Base-by-base conservation (phyloP, 2,797 vertebrate species). In the Enteromius radiatus region DNA sequence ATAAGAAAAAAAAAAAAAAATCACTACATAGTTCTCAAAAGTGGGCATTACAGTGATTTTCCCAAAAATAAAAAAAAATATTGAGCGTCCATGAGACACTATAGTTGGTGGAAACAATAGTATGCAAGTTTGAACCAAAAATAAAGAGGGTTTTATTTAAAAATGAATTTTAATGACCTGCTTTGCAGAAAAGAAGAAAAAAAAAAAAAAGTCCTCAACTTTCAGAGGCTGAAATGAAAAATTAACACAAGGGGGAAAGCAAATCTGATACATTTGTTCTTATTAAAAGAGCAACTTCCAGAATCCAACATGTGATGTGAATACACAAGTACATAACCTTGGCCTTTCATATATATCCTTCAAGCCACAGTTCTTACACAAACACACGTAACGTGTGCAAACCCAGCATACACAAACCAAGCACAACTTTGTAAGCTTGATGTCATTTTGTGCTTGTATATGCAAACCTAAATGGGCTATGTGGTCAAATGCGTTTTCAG, bases 361-460 rank as follows among this genome's bases (percentile, higher is more conserved):
- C 78, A 76, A 81, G 81, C 71, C 84, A 88, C 90, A 90, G 90
- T 91, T 91, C 86, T 89, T 90, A 88, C 88, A 90, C 75, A 82
- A 67, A 70, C 90, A 69, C 83, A 90, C 80, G 59, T 52, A 43
- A 85, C 84, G 87, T 87, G 78, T 23, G 54, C n/a, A 23, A 23
- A 23, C 88, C 86, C 87, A 54, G 87, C 83, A 83, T 80, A 85
- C 88, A 88, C 88, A 88, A 82, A 86, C 84, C 76, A 84, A 86
- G 80, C 63, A 89, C 83, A 76, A 31, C 65, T 86, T 83, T 86
- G 84, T 87, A 85, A 88, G 87, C 86, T 85, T 86, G 88, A 91
- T 92, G 90, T 84, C 86, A 84, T 89, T 89, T 93, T 95, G 94
- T 95, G 94, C 94, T 94, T 94, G 91, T 91, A 89, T 89, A 90